Evolutionary conservation across 1,140 invertebrate genomes (phyloP).

Genomic region (Penaeus indicus): DNA sequence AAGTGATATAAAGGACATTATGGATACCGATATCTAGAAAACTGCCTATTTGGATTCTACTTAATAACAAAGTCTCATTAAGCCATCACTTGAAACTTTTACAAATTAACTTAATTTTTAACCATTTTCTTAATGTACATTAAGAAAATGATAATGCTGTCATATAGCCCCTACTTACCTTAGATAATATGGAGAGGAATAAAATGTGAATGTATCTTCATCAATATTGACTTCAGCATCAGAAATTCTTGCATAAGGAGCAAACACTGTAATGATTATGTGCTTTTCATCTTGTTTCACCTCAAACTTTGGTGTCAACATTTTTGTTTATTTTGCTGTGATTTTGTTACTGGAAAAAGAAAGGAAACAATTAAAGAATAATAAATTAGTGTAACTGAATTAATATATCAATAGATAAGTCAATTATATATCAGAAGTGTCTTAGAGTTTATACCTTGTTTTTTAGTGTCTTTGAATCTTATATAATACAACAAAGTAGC

Average conservation of each 20-base stretch:
- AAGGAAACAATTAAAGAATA: neutral
- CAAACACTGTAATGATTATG: conserved; percentile 50
- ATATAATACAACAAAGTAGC: too few relatives aligned
- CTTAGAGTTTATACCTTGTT: too few relatives aligned
- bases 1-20: too few relatives aligned
- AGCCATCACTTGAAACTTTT: neutral
- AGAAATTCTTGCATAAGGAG: conserved; percentile 46
- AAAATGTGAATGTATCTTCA: conserved; percentile 47
- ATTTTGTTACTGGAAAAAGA: neutral
- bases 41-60: too few relatives aligned
- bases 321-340: neutral
- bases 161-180: neutral
- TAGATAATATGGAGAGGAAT: conserved; percentile 55
- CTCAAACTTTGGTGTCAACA: conserved; percentile 57
- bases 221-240: conserved; percentile 52
- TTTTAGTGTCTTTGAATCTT: too few relatives aligned
- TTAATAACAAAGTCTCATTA: neutral
- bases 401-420: too few relatives aligned
- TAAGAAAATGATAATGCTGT: too few relatives aligned
- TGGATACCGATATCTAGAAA: too few relatives aligned
- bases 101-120: too few relatives aligned
- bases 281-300: conserved; percentile 41
- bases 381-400: too few relatives aligned
- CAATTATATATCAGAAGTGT: too few relatives aligned
- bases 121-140: neutral